Evolutionary conservation across 2,888 invertebrate species (phyloP).

Genomic region (Trachelus stipa): DNA sequence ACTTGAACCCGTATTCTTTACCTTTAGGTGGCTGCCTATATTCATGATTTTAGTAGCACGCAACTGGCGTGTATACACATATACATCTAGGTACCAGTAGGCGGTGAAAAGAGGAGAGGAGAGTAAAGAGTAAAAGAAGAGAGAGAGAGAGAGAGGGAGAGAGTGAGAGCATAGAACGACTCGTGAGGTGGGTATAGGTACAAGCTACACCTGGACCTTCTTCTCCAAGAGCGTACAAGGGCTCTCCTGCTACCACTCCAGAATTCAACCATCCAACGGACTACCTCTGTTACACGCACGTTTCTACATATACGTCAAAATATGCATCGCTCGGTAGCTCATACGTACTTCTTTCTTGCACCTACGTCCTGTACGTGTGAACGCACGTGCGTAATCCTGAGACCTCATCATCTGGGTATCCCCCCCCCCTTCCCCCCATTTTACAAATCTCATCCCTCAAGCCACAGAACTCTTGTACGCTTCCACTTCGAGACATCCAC

Average conservation of each 20-base stretch:
- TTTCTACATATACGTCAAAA: not conserved
- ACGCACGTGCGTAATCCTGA: too few relatives aligned
- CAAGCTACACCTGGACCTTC: constrained; percentile 58
- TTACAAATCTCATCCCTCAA: too few relatives aligned
- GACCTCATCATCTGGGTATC: too few relatives aligned
- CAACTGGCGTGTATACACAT: constrained; percentile 5
- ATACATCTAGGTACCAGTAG: constrained; percentile 19
- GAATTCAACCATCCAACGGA: constrained; percentile 56
- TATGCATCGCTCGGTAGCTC: too few relatives aligned
- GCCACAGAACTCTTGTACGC: too few relatives aligned
- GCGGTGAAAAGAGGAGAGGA: not conserved
- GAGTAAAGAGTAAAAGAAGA: constrained; percentile 11
- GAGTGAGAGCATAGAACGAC: constrained; percentile 13
- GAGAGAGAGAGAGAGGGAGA: constrained; percentile 15
- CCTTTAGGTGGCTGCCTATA: constrained; percentile 39
- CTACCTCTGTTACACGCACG: constrained; percentile 45
- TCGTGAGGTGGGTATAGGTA: constrained; percentile 15
- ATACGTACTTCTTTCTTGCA: too few relatives aligned
- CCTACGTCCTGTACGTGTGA: too few relatives aligned
- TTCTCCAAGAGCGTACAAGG: constrained; percentile 54
- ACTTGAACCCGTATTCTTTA: constrained; percentile 43
- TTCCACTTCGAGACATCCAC: too few relatives aligned
- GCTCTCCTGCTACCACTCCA: constrained; percentile 57
- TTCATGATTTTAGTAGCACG: constrained; percentile 17
- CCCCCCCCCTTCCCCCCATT: too few relatives aligned